These are phyloP conservation scores for Danaus chrysippus DNA, from an alignment of 2,888 invertebrate genomes.

Conservation along the genomic window DNA sequence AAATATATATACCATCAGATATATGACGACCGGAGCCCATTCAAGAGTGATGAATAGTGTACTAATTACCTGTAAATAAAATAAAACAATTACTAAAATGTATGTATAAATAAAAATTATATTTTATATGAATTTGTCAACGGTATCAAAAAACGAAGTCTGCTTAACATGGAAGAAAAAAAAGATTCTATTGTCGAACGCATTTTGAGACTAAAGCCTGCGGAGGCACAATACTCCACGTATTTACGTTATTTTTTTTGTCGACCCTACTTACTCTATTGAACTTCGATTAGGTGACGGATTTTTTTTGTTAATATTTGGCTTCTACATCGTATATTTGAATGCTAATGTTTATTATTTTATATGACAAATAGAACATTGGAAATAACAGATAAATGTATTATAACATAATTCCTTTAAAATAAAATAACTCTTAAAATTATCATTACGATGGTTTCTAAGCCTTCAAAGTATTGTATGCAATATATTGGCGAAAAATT, in stretches of 20 bases:
- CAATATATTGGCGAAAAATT: too few relatives aligned
- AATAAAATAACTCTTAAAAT: too few relatives aligned
- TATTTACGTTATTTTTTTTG: slow-evolving; percentile 71
- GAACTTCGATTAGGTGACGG: slow-evolving; percentile 38
- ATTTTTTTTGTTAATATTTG: slow-evolving; percentile 37
- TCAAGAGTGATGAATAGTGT: too few relatives aligned
- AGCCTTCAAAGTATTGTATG: too few relatives aligned
- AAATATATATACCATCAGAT: too few relatives aligned
- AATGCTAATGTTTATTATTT: slow-evolving; percentile 26
- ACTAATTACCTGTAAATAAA: too few relatives aligned
- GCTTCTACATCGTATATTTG: slow-evolving; percentile 22
- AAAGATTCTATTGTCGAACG: slow-evolving; percentile 69
- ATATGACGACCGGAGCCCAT: too few relatives aligned
- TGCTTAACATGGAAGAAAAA: slow-evolving; percentile 69
- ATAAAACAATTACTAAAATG: too few relatives aligned
- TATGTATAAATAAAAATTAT: slow-evolving; percentile 5
- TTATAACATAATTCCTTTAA: too few relatives aligned
- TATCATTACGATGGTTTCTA: too few relatives aligned
- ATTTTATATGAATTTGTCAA: slow-evolving; percentile 1
- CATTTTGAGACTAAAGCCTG: slow-evolving; percentile 70
- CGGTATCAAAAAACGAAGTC: slow-evolving; percentile 49
- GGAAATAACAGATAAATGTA: too few relatives aligned
- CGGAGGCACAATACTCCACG: slow-evolving; percentile 55
- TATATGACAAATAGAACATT: neutral
- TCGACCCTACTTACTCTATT: slow-evolving; percentile 53